Percentiles rank a stretch among this genome's conserved stretches.
Conservation (phyloP, 1,140 invertebrate genomes). For the Cheumatopsyche charites region DNA sequence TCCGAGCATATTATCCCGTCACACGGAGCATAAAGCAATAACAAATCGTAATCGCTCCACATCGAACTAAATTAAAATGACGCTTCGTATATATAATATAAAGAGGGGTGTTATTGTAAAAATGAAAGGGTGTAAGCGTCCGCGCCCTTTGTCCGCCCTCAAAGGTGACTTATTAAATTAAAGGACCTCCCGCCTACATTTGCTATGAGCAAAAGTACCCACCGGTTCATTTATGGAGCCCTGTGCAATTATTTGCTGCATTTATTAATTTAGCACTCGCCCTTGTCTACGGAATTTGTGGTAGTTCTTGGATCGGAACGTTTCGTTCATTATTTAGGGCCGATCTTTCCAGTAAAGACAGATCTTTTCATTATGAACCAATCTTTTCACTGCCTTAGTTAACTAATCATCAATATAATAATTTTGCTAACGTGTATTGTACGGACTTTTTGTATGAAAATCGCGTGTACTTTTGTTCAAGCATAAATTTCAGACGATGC, state of each 20-base stretch:
- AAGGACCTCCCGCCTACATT: slow-evolving; percentile 16
- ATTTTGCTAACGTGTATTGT: too few species aligned
- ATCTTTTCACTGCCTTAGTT: too few species aligned
- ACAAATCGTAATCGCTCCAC: neutral
- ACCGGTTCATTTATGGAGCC: neutral
- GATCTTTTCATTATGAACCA: too few species aligned
- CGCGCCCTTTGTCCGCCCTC: slow-evolving; percentile 23
- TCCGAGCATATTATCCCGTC: neutral
- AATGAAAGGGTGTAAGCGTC: slow-evolving; percentile 29
- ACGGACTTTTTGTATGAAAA: too few species aligned
- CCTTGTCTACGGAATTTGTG: neutral
- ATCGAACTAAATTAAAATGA: neutral
- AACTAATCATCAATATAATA: too few species aligned
- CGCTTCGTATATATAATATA: neutral
- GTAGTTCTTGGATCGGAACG: too few species aligned
- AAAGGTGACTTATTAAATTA: slow-evolving; percentile 34
- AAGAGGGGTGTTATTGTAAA: slow-evolving; percentile 6
- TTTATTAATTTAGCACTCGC: slow-evolving; percentile 15
- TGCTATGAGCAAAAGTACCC: too few species aligned
- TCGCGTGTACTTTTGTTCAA: too few species aligned
- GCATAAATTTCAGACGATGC: too few species aligned
- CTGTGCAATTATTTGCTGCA: slow-evolving; percentile 6
- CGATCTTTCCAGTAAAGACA: too few species aligned
- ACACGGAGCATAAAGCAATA: neutral
- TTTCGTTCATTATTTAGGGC: too few species aligned